Evolutionary conservation across 2,888 invertebrate species (phyloP).

Genomic region (Trypoxylon attenuatum): DNA sequence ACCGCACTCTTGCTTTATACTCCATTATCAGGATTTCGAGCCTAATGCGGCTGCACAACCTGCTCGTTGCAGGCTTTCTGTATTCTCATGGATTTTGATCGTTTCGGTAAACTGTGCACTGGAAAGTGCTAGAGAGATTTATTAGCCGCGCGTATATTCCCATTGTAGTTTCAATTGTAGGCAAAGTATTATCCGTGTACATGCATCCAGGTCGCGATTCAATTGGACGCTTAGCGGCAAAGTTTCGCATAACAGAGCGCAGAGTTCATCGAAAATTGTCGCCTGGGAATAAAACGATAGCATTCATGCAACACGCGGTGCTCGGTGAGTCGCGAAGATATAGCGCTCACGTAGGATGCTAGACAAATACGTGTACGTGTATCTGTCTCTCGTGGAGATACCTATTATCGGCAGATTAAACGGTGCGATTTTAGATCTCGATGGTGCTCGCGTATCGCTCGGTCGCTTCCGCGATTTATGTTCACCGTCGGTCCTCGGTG

Average conservation of each 20-base stretch:
- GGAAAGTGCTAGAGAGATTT: too few relatives aligned
- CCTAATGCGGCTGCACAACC: too few relatives aligned
- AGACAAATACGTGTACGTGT: conserved; percentile 37
- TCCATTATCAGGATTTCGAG: too few relatives aligned
- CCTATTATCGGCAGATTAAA: conserved; percentile 45
- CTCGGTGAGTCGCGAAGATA: conserved; percentile 20
- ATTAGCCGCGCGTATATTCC: too few relatives aligned
- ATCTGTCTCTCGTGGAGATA: conserved; percentile 28
- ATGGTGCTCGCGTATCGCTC: conserved; percentile 12
- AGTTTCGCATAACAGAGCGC: too few relatives aligned
- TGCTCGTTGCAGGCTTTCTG: too few relatives aligned
- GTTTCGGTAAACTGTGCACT: too few relatives aligned
- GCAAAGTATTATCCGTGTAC: too few relatives aligned
- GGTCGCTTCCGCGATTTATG: conserved; percentile 31
- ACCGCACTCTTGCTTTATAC: too few relatives aligned
- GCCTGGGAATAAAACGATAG: neutral
- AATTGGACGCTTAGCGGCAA: neutral
- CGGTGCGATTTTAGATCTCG: conserved; percentile 39
- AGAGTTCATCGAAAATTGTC: neutral
- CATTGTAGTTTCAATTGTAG: too few relatives aligned
- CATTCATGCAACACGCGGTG: neutral
- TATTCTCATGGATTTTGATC: too few relatives aligned
- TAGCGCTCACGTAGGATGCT: conserved; percentile 4
- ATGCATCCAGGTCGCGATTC: too few relatives aligned
- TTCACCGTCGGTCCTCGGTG: conserved; percentile 20